These are phyloP conservation scores for Teleopsis dalmanni DNA, from an alignment of 1,140 invertebrate species.

Conservation along the genomic window DNA sequence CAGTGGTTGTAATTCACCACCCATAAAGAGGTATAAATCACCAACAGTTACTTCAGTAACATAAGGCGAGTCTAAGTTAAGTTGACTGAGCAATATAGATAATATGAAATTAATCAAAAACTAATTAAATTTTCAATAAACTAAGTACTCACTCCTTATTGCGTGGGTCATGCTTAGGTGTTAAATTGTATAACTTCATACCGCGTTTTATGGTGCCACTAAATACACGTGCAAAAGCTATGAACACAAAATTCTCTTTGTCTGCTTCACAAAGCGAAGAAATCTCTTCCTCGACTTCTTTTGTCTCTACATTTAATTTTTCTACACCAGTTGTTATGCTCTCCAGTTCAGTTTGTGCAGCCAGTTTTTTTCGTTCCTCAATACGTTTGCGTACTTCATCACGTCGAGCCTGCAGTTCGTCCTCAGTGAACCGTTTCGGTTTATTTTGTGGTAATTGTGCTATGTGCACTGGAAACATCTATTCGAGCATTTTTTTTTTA, in stretches of 20 bases:
- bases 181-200: conserved; percentile 73
- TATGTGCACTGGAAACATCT: conserved; percentile 52
- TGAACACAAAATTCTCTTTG: conserved; percentile 54
- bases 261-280: conserved; percentile 44
- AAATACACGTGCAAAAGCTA: conserved; percentile 91
- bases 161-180: conserved; percentile 84
- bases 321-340: conserved; percentile 46
- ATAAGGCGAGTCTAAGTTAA: conserved; percentile 41
- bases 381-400: conserved; percentile 61
- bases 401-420: conserved; percentile 65
- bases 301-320: conserved; percentile 28
- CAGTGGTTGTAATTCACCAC: conserved; percentile 77
- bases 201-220: conserved; percentile 77
- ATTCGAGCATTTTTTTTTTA: conserved; percentile 45
- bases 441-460: conserved; percentile 64
- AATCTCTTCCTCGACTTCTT: conserved; percentile 28
- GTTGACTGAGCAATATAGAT: conserved; percentile 27
- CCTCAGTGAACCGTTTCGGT: conserved; percentile 61
- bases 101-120: not conserved
- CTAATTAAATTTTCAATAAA: not conserved
- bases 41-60: conserved; percentile 55
- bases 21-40: conserved; percentile 87
- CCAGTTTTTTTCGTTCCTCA: conserved; percentile 47
- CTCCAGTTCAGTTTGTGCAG: conserved; percentile 48
- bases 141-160: conserved; percentile 18